A percentile compares a stretch with the other conserved stretches of the same genome.
phyloP scores from a whole-genome alignment of 1,140 invertebrate species.

The Leptinotarsa undecemlineata region DNA sequence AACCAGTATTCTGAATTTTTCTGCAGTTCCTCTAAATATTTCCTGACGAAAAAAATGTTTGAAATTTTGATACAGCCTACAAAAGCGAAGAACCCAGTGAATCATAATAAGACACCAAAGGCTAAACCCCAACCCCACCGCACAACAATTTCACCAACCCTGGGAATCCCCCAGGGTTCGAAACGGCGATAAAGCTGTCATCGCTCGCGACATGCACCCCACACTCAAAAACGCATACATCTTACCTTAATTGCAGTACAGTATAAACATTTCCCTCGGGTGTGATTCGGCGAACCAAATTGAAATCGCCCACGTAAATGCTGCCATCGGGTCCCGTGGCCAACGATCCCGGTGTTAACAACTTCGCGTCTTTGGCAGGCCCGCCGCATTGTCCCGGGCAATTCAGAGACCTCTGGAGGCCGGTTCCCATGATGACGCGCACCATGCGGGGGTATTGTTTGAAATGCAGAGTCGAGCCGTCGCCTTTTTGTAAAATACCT shows the following conservation, averaged over 20 bases:
- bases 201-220: background rate
- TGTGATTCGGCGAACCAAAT: constrained; percentile 89
- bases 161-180: background rate
- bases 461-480: constrained; percentile 90
- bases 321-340: constrained; percentile 94
- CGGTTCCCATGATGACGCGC: constrained; percentile 91
- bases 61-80: no score
- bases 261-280: constrained; percentile 91
- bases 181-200: constrained; percentile 17
- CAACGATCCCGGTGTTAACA: constrained; percentile 90
- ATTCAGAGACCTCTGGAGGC: constrained; percentile 76
- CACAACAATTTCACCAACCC: background rate
- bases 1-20: no score
- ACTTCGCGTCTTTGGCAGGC: constrained; percentile 79
- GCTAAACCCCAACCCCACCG: no score
- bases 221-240: constrained; percentile 23
- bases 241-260: constrained; percentile 74
- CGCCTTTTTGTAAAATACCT: constrained; percentile 89
- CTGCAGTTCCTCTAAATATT: no score
- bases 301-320: constrained; percentile 96
- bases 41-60: no score
- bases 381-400: constrained; percentile 84
- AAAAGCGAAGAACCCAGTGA: no score
- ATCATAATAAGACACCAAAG: no score
- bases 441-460: constrained; percentile 87